Conservation (phyloP, 1,140 invertebrate genomes). For the Eumeta japonica region DNA sequence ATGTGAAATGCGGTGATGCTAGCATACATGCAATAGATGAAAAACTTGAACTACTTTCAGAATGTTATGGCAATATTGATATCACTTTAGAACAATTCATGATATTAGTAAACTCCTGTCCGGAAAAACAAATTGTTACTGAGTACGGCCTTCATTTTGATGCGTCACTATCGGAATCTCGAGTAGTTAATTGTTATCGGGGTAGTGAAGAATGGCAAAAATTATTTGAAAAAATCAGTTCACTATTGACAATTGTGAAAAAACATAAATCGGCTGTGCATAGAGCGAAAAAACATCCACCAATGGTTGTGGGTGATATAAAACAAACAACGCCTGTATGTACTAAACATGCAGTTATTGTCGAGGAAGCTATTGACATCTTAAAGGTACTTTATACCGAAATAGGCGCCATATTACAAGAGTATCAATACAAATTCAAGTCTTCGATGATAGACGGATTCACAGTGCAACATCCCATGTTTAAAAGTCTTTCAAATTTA, state of each 20-base stretch:
- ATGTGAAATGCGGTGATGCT: too few relatives aligned
- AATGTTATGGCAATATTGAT: constrained; percentile 51
- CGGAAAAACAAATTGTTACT: constrained; percentile 37
- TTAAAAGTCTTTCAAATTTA: constrained; percentile 34
- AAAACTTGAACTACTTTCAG: constrained; percentile 36
- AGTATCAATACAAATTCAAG: constrained; percentile 39
- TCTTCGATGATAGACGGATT: too few relatives aligned
- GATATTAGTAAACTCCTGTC: constrained; percentile 62
- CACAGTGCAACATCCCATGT: constrained; percentile 40
- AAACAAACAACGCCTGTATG: too few relatives aligned
- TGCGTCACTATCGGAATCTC: constrained; percentile 35
- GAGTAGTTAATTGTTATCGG: constrained; percentile 54
- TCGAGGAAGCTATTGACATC: too few relatives aligned
- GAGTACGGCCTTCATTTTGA: constrained; percentile 36
- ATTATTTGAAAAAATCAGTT: constrained; percentile 40
- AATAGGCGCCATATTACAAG: constrained; percentile 26
- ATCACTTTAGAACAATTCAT: constrained; percentile 61
- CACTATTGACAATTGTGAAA: constrained; percentile 34
- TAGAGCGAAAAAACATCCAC: too few relatives aligned
- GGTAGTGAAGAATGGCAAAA: constrained; percentile 54
- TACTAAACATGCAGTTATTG: too few relatives aligned
- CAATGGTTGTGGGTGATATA: too few relatives aligned
- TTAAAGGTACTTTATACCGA: too few relatives aligned
- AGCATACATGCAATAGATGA: constrained; percentile 28
- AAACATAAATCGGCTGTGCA: constrained; percentile 45